Base-by-base conservation (phyloP, 2,888 invertebrate genomes). In the Maniola hyperantus region DNA sequence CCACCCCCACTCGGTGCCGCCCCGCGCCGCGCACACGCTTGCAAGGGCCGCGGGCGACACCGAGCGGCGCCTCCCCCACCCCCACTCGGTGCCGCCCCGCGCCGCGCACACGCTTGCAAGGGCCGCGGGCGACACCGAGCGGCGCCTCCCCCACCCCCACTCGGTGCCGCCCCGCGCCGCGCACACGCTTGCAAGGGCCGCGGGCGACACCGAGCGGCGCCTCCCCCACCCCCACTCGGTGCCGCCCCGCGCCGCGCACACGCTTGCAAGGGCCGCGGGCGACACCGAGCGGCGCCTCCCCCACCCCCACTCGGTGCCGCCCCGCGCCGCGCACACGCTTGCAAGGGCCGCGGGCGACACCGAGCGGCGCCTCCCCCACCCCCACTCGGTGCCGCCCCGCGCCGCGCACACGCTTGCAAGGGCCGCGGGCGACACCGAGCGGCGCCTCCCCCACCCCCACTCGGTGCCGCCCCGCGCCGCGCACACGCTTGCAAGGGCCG, bases 191-290 rank as follows among this genome's bases (percentile, higher is more conserved):
- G 11, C 26, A 26, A 26, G 26, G 26, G 4, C 1, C 42, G 42
- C 90, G 89, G 83, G 79, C 85, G 87, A 80, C 73, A 77, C 75
- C 80, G 79, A 74, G 70, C 77, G 77, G 68, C 69, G 71, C 73
- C 68, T 67, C 15, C 68, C 67, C 64, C 66, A 61, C 64, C 67
- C 51, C 64, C 63, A 64, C 61, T 65, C 61, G 51, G 54, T 60
- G 60, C 58, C 69, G 60, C 57, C 51, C 50, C 48, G 48, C 20
- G 36, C 13, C 57, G 13, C 11, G 48, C 55, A 50, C 39, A 10
- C n/a, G 48, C 42, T 11, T 11, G 11, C 26, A 26, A 26, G 26
- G 26, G 4, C 1, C 42, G 42, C 90, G 89, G 83, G 79, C 85
- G 87, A 80, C 73, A 77, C 75, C 80, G 79, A 74, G 70, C 77